These are phyloP conservation scores for Beris chalybata DNA, from an alignment of 2,888 invertebrate species.

Conservation along the genomic window DNA sequence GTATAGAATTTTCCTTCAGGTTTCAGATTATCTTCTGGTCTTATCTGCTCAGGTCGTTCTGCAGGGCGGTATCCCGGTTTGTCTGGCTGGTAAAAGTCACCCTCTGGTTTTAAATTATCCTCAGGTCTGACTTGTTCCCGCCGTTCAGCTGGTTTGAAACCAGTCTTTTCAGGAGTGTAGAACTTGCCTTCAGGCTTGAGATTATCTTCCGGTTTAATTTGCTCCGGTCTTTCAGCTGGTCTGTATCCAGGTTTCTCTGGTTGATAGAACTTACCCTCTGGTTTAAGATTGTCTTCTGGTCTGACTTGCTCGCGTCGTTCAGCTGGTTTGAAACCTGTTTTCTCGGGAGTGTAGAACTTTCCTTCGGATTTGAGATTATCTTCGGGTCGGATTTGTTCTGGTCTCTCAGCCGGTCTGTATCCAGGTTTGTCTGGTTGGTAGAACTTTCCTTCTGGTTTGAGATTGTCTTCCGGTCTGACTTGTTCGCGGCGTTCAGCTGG, in stretches of 20 bases:
- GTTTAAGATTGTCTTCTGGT: conserved; percentile 55
- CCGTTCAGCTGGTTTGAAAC: conserved; percentile 54
- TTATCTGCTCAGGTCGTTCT: conserved; percentile 59
- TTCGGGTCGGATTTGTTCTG: conserved; percentile 60
- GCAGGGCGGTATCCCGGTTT: conserved; percentile 49
- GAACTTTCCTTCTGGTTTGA: conserved; percentile 60
- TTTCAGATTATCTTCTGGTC: conserved; percentile 55
- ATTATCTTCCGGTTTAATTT: conserved; percentile 60
- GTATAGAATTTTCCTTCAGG: conserved; percentile 58
- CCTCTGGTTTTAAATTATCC: conserved; percentile 62
- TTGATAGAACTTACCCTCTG: conserved; percentile 58
- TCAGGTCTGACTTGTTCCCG: conserved; percentile 59
- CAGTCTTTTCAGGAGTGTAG: conserved; percentile 51
- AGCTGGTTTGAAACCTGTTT: conserved; percentile 57
- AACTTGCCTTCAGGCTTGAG: conserved; percentile 61
- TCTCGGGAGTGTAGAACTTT: conserved; percentile 53
- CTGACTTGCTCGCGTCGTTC: conserved; percentile 58
- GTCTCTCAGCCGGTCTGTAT: conserved; percentile 56
- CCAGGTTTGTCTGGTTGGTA: conserved; percentile 56
- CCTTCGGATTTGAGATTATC: conserved; percentile 68
- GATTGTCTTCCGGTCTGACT: conserved; percentile 48
- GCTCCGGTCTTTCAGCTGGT: conserved; percentile 56
- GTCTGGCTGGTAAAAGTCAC: conserved; percentile 58
- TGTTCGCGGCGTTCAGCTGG: conserved; percentile 57
- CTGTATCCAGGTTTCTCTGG: conserved; percentile 52